These are phyloP conservation scores for Melanargia galathea DNA, from an alignment of 2,888 invertebrate genomes.

Conservation along the genomic window DNA sequence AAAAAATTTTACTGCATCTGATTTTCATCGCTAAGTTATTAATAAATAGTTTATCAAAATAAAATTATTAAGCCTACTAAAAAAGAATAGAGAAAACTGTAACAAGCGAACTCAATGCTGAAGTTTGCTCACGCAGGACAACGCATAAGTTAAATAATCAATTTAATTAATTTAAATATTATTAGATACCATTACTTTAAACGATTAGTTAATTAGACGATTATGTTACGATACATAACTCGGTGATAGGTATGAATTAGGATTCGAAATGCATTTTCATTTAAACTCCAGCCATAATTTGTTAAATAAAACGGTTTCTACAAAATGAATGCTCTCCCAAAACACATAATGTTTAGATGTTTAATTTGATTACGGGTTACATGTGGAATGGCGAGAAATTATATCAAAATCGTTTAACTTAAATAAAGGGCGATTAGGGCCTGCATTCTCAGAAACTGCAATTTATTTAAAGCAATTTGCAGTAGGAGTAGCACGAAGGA, in stretches of 20 bases:
- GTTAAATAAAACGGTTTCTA: constrained; percentile 67
- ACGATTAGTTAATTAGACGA: not conserved
- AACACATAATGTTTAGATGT: constrained; percentile 75
- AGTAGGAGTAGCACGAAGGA: constrained; percentile 12
- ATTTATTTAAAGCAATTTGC: constrained; percentile 45
- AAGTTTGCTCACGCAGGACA: too few relatives aligned
- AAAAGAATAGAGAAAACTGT: too few relatives aligned
- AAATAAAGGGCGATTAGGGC: constrained; percentile 62
- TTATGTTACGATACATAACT: not conserved
- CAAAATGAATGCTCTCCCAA: constrained; percentile 71
- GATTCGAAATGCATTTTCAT: constrained; percentile 30
- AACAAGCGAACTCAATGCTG: too few relatives aligned
- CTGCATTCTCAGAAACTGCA: constrained; percentile 59
- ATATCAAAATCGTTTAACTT: constrained; percentile 72
- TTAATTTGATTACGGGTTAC: constrained; percentile 74
- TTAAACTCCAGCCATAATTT: constrained; percentile 51
- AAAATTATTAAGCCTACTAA: too few relatives aligned
- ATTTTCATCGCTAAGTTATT: not conserved
- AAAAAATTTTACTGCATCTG: not conserved
- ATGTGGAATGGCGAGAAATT: constrained; percentile 61
- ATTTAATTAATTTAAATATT: too few relatives aligned
- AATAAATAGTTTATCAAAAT: too few relatives aligned
- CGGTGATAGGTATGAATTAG: not conserved
- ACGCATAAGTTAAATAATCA: too few relatives aligned
- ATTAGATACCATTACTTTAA: not conserved